These are phyloP conservation scores for Lamellibrachia luymesi DNA, from an alignment of 1,140 invertebrate species.

Conservation along the genomic window DNA sequence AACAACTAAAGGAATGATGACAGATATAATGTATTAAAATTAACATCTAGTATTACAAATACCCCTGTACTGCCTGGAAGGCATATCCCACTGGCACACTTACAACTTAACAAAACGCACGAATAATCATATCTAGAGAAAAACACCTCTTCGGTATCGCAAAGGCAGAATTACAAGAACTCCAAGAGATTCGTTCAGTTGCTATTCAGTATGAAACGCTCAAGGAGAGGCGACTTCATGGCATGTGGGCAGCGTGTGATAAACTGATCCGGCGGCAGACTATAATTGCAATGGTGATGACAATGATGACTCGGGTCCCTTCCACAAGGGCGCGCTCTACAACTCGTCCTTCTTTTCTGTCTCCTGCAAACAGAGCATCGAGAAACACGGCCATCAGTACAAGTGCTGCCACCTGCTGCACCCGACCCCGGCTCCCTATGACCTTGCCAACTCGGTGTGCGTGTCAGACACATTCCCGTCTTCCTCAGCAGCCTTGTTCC, in stretches of 20 bases:
- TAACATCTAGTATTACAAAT: not conserved
- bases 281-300: not conserved
- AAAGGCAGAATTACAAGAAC: not conserved
- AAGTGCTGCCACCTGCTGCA: not conserved
- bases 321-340: not conserved
- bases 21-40: not conserved
- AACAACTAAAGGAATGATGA: not conserved
- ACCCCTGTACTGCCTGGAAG: not conserved
- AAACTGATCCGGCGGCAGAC: not conserved
- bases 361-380: not conserved
- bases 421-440: not conserved
- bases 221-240: not conserved
- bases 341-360: not conserved
- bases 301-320: not conserved
- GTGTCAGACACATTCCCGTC: not conserved
- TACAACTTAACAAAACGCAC: not conserved
- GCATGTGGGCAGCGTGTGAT: not conserved
- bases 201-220: not conserved
- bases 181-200: not conserved
- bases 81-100: not conserved
- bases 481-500: not conserved
- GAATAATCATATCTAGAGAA: not conserved
- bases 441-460: not conserved
- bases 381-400: not conserved
- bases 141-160: not conserved